Percentiles rank a stretch among this genome's conserved stretches.
Conservation (phyloP, 2,888 invertebrate species). For the Temnothorax ravouxi region DNA sequence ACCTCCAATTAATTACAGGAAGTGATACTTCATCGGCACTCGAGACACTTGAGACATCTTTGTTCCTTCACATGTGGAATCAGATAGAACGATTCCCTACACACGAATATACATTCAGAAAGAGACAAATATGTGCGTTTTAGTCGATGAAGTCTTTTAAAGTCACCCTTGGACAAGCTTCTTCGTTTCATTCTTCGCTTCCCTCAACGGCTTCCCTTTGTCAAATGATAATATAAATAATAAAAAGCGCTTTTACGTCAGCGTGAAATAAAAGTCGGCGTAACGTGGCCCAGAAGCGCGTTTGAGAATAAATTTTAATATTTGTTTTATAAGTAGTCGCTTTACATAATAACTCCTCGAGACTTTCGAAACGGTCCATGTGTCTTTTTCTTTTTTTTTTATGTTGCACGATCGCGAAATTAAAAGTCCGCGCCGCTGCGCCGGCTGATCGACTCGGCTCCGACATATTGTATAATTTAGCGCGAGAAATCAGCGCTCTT, state of each 20-base stretch:
- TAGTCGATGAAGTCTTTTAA: constrained; percentile 13
- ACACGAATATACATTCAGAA: neutral
- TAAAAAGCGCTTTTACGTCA: constrained; percentile 44
- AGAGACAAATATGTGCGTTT: neutral
- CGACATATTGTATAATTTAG: constrained; percentile 35
- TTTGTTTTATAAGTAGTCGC: constrained; percentile 45
- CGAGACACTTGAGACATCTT: neutral
- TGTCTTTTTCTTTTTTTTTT: neutral
- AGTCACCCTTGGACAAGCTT: constrained; percentile 28
- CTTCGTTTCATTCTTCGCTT: neutral
- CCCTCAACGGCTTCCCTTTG: constrained; percentile 6
- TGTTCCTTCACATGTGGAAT: neutral
- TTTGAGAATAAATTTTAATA: constrained; percentile 51
- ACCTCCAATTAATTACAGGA: neutral
- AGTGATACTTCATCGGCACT: neutral
- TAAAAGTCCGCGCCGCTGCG: constrained; percentile 3
- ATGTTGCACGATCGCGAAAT: constrained; percentile 13
- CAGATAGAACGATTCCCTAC: neutral
- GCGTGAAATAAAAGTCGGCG: constrained; percentile 3
- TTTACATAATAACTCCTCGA: constrained; percentile 33
- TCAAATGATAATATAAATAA: constrained; percentile 35
- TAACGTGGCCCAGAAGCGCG: neutral
- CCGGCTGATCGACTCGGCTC: neutral
- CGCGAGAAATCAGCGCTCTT: constrained; percentile 15
- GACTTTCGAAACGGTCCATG: constrained; percentile 22